A percentile compares a stretch with the other conserved stretches of the same genome.
These are phyloP conservation scores for Drosophila sp. DNA, from an alignment of 1,140 invertebrate genomes.

Conservation along the genomic window DNA sequence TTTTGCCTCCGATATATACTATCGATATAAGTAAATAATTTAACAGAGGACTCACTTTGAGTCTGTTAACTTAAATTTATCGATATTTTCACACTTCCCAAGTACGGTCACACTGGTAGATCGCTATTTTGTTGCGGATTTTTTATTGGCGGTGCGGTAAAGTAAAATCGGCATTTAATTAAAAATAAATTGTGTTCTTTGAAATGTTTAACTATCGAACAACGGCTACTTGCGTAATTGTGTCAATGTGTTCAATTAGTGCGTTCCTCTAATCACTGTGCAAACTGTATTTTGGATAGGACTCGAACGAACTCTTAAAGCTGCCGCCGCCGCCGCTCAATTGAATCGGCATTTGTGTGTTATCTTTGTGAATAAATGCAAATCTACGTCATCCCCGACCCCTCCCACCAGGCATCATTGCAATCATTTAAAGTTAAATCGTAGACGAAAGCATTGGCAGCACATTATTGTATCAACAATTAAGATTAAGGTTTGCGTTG, in stretches of 20 bases:
- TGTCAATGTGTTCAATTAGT: constrained; percentile 18
- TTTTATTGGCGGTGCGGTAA: background rate
- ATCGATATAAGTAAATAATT: background rate
- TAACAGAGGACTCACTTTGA: too few species aligned
- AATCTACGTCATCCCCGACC: background rate
- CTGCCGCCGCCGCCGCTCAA: constrained; percentile 1
- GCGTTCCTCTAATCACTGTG: constrained; percentile 11
- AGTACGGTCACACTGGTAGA: constrained; percentile 6
- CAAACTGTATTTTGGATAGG: constrained; percentile 6
- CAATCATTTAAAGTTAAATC: constrained; percentile 16
- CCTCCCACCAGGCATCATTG: constrained; percentile 11
- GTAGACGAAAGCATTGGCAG: background rate
- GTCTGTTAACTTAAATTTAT: background rate
- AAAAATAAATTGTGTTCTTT: constrained; percentile 7
- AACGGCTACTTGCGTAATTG: constrained; percentile 4
- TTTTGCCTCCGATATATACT: background rate
- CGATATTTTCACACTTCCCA: background rate
- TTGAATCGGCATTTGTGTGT: constrained; percentile 13
- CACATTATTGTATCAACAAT: constrained; percentile 10
- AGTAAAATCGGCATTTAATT: constrained; percentile 2
- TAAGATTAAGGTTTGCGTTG: constrained; percentile 9
- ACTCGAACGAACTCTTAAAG: background rate
- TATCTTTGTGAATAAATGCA: constrained; percentile 21
- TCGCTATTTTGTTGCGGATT: constrained; percentile 9
- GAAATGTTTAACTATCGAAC: constrained; percentile 1